phyloP scores from a whole-genome alignment of 2,113 vertebrate species.

The Tragelaphus scriptus region DNA sequence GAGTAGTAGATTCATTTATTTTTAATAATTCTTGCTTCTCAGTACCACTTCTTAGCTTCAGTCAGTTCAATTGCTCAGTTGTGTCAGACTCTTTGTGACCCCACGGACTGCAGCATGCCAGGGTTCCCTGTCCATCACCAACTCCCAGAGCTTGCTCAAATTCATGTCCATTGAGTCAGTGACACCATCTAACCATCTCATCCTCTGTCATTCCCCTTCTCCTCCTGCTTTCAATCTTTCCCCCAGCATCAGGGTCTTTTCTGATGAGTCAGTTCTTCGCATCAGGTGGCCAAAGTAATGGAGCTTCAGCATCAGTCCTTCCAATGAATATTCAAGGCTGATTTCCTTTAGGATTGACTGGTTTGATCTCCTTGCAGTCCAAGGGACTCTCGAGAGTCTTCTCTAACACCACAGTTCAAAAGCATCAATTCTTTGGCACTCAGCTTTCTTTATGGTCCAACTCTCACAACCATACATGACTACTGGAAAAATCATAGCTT shows the following conservation, averaged over 20 bases:
- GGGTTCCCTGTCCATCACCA: not conserved
- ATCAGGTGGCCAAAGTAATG: not conserved
- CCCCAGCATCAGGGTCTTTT: not conserved
- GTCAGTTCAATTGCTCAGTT: not conserved
- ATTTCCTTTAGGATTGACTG: not conserved
- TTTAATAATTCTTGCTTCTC: not conserved
- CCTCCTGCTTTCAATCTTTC: not conserved
- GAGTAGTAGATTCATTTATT: not conserved
- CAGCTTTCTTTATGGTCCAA: not conserved
- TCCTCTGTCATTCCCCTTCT: not conserved
- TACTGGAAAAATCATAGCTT: not conserved
- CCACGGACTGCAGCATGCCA: not conserved
- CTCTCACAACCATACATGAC: not conserved
- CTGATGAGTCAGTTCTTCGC: not conserved
- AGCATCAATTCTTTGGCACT: not conserved
- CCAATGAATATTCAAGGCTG: not conserved
- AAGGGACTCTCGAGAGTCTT: not conserved
- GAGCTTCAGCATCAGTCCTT: not conserved
- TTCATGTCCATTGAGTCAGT: fast-evolving
- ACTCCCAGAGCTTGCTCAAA: not conserved
- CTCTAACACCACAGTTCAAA: not conserved
- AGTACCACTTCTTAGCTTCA: not conserved
- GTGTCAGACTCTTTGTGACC: not conserved
- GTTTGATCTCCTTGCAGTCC: not conserved
- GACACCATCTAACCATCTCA: not conserved